Conservation (phyloP, 2,888 invertebrate species). For the Petrolisthes manimaculis region DNA sequence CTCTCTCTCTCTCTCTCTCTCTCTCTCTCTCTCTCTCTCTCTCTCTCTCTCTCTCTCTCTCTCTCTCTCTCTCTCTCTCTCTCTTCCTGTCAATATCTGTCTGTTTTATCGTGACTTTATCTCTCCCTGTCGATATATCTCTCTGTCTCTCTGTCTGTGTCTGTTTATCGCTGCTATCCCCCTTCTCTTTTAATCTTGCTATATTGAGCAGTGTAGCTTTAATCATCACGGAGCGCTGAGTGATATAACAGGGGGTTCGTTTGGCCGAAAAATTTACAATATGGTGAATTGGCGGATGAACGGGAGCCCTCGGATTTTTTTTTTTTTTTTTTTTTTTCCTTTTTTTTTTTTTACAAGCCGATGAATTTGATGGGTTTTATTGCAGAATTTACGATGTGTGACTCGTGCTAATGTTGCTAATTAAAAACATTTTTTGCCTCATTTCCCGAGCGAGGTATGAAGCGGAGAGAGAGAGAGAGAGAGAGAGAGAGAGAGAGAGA, state of each 20-base stretch:
- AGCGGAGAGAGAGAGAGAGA: not conserved
- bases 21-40: not conserved
- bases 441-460: not conserved
- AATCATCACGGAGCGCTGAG: not conserved
- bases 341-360: not conserved
- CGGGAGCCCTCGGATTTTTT: too few species aligned
- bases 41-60: not conserved
- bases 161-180: not conserved
- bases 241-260: not conserved
- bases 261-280: not conserved
- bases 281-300: conserved; percentile 9
- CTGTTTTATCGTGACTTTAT: too few species aligned
- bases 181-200: too few species aligned
- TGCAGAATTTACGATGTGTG: not conserved
- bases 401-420: conserved; percentile 15
- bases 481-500: too few species aligned
- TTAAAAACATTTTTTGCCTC: not conserved
- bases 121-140: too few species aligned
- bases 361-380: not conserved
- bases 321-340: too few species aligned
- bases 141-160: too few species aligned
- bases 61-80: not conserved
- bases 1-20: not conserved
- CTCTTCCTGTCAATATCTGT: too few species aligned
- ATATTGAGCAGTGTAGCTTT: not conserved